These are phyloP conservation scores for Pogonocherus hispidulus DNA, from an alignment of 2,888 invertebrate genomes.

Conservation along the genomic window DNA sequence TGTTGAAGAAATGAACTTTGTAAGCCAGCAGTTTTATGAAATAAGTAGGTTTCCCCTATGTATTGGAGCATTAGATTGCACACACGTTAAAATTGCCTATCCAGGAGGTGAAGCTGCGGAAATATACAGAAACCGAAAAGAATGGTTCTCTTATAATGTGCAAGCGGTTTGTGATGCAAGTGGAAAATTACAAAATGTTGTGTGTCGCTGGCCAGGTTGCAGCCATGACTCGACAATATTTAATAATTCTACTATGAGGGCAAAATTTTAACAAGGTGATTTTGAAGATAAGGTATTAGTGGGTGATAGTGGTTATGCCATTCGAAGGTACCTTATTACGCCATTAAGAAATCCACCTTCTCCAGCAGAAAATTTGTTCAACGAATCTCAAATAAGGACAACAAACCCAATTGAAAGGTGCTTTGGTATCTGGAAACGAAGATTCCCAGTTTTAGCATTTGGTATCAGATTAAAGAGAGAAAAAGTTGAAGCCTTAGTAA, in stretches of 20 bases:
- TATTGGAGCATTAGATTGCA: conserved; percentile 13
- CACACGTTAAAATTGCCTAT: conserved; percentile 7
- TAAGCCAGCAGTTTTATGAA: conserved; percentile 7
- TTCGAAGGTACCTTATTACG: conserved; percentile 39
- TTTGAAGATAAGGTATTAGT: conserved; percentile 10
- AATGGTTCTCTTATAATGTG: conserved; percentile 11
- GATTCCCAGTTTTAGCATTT: conserved; percentile 56
- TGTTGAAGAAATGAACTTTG: conserved; percentile 2
- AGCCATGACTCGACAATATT: conserved; percentile 8
- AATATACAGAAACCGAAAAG: conserved; percentile 18
- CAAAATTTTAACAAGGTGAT: neutral
- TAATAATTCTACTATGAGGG: conserved; percentile 8
- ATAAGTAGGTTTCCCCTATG: neutral
- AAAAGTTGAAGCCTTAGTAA: conserved; percentile 39
- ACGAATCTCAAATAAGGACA: conserved; percentile 50
- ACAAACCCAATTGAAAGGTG: conserved; percentile 51
- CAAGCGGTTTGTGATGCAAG: conserved; percentile 9
- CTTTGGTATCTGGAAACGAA: conserved; percentile 54
- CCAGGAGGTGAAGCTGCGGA: conserved; percentile 9
- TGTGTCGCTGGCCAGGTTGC: conserved; percentile 6
- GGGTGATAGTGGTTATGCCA: conserved; percentile 12
- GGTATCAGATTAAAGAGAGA: conserved; percentile 51
- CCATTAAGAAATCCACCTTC: conserved; percentile 41
- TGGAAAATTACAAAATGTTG: conserved; percentile 8
- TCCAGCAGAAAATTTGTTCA: conserved; percentile 42